Percentiles rank a stretch among this genome's conserved stretches.
phyloP scores from a whole-genome alignment of 1,140 invertebrate species.

The Batillaria attramentaria region DNA sequence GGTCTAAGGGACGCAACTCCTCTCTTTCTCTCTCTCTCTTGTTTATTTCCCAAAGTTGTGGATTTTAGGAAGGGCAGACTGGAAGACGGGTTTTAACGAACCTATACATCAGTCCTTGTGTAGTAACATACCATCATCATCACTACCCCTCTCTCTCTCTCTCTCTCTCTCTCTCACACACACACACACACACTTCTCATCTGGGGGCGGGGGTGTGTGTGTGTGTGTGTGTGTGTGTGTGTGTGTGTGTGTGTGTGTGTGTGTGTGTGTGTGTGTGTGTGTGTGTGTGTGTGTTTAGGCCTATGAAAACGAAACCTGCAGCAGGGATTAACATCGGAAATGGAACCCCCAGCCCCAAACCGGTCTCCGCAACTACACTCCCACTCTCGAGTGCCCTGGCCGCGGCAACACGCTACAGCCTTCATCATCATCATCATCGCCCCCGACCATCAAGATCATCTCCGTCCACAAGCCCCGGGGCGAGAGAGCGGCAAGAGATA shows the following conservation, averaged over 20 bases:
- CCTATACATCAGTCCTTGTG: background rate
- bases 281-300: background rate
- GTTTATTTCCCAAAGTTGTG: constrained; percentile 13
- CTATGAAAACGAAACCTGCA: background rate
- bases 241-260: constrained; percentile 21
- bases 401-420: too few species aligned
- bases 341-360: background rate
- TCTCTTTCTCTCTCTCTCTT: constrained; percentile 13
- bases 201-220: background rate
- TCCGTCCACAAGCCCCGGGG: too few species aligned
- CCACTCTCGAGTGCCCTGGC: too few species aligned
- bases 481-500: too few species aligned
- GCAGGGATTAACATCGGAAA: background rate
- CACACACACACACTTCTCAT: background rate
- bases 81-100: background rate
- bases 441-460: too few species aligned
- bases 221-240: constrained; percentile 4
- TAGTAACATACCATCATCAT: background rate
- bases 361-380: background rate
- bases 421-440: too few species aligned
- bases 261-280: constrained; percentile 1
- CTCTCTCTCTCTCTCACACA: background rate
- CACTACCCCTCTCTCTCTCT: background rate
- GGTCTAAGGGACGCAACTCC: background rate
- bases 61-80: too few species aligned